Evolutionary conservation across 2,888 invertebrate genomes (phyloP), one percentile per base, ranked within the genome.

Genomic region (Cactoblastis cactorum): DNA sequence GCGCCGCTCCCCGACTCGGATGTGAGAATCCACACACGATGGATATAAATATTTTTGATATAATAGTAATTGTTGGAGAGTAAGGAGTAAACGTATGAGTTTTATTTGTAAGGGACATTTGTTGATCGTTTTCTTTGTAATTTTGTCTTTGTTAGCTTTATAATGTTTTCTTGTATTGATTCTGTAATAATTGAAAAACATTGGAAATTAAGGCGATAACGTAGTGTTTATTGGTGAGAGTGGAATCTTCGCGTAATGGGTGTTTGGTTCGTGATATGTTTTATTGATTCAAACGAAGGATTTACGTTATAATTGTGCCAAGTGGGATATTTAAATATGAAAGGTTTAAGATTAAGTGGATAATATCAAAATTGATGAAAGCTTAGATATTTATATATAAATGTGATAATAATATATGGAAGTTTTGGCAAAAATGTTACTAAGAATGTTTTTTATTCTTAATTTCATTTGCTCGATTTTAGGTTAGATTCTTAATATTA

Each of bases 351-450:
- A 80, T 86, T 86, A 88, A 88, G 85, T 89, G 87, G 80, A 83
- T 78, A 74, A 83, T 86, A 84, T 87, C 86, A 86, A 87, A 88
- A 85, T 88, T 86, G 78, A 81, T 75, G 71, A 77, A 77, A 83
- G 74, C 78, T 83, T 82, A 83, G 80, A 79, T 84, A 77, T 85
- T 85, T 85, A 84, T 85, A 83, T 83, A 79, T 85, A 77, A 83
- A 77, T 85, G 83, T 86, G 84, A 86, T 87, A 78, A 80, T 82
- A 85, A 87, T 87, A 85, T 87, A 85, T 86, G 85, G 84, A 87
- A 87, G 85, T 86, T 83, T 80, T 81, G 80, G 77, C 82, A 83
- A 83, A 81, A 77, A 72, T 69, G 69, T 71, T 69, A 66, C 61
- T 69, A 64, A 67, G 79, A 75, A 77, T 79, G 77, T 81, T 61